phyloP scores from a whole-genome alignment of 2,113 vertebrate genomes.

The Paramisgurnus dabryanus region DNA sequence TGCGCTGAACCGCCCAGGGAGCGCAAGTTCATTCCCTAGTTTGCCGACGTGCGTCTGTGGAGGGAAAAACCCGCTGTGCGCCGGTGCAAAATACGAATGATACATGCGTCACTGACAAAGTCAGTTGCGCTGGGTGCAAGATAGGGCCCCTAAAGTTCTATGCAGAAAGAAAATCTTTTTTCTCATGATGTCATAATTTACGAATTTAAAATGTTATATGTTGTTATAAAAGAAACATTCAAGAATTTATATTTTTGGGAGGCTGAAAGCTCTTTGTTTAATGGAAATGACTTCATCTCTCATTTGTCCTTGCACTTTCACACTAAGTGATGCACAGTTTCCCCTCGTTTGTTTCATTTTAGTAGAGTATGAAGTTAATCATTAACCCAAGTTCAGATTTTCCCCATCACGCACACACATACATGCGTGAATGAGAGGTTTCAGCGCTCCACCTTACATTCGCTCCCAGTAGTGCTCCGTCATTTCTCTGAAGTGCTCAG shows the following conservation, averaged over 20 bases:
- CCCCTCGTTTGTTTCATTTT: neutral
- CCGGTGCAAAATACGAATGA: no score
- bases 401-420: neutral
- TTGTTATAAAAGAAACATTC: neutral
- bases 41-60: no score
- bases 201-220: neutral
- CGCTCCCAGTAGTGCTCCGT: neutral
- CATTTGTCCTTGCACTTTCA: neutral
- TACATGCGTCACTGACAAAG: no score
- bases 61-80: no score
- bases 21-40: no score
- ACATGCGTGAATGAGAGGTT: neutral
- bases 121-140: no score
- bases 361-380: neutral
- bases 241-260: neutral
- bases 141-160: neutral
- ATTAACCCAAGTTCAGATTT: neutral
- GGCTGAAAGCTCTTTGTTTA: neutral
- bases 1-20: no score
- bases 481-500: conserved; percentile 15
- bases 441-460: neutral
- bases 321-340: conserved; percentile 1
- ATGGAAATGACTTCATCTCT: conserved; percentile 1
- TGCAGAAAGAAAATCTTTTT: neutral
- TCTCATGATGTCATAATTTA: neutral